Conservation (phyloP, 2,888 invertebrate genomes). For the Kryphioiulus occultus region DNA sequence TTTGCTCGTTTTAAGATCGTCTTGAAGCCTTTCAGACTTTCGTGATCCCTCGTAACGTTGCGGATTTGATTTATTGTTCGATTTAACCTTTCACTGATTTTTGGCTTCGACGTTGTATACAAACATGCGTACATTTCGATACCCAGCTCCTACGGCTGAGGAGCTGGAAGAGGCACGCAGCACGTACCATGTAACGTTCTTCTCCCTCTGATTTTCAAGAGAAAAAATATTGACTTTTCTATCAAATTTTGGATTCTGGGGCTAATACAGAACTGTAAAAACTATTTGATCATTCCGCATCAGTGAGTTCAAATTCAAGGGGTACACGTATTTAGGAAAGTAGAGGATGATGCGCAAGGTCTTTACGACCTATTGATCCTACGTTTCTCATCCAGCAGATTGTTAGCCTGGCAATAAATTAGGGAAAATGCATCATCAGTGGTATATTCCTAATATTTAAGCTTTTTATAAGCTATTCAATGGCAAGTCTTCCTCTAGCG, state of each 20-base stretch:
- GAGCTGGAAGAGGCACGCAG: background rate
- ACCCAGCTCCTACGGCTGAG: background rate
- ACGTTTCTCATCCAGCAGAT: background rate
- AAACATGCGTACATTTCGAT: background rate
- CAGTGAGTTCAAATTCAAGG: background rate
- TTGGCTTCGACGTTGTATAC: background rate
- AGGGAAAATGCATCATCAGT: background rate
- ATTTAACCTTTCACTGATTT: background rate
- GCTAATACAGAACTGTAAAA: background rate
- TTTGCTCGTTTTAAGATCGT: no score
- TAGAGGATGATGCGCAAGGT: background rate
- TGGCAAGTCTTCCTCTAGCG: background rate
- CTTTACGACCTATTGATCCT: no score
- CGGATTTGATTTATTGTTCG: background rate
- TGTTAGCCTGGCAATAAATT: background rate
- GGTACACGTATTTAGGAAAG: background rate
- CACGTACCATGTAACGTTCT: background rate
- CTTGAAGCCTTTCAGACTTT: background rate
- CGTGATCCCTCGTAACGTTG: background rate
- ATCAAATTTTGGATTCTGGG: background rate
- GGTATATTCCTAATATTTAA: no score
- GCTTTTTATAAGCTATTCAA: background rate
- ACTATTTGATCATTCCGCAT: constrained; percentile 4
- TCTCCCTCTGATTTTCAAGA: background rate
- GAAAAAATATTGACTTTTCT: background rate